Evolutionary conservation across 2,113 vertebrate species (phyloP).

Genomic region (Empidonax traillii): DNA sequence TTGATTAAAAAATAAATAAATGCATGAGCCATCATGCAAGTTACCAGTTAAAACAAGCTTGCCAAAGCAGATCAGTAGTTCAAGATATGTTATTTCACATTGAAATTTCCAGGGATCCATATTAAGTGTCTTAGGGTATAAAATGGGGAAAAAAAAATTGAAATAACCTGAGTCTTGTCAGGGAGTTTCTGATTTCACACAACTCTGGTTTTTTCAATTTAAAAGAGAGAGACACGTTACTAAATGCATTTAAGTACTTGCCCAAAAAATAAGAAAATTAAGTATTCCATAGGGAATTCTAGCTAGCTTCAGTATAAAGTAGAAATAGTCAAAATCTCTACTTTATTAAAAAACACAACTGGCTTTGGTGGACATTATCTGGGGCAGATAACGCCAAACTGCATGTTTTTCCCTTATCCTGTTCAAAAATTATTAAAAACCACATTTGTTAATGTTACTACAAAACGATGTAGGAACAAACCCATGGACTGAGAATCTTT

Average conservation of each 20-base stretch:
- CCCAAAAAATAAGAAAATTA: neutral
- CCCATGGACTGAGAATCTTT: neutral
- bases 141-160: neutral
- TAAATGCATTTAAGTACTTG: neutral
- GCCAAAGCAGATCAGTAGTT: neutral
- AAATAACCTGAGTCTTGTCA: neutral
- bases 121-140: neutral
- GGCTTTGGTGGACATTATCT: neutral
- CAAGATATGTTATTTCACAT: neutral
- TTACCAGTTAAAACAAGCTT: constrained; percentile 13
- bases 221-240: neutral
- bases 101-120: neutral
- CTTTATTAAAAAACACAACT: neutral
- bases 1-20: constrained; percentile 27
- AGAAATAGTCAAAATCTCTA: neutral
- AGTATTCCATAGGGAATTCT: neutral
- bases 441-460: neutral
- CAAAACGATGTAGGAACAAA: neutral
- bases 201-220: neutral
- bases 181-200: neutral
- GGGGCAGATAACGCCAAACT: neutral
- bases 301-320: neutral
- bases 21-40: neutral
- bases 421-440: neutral
- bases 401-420: neutral